Percentiles rank a stretch among this genome's conserved stretches.
These are phyloP conservation scores for Parazoanthus atlanticus DNA, from an alignment of 92 coral and sea anemone species.

Conservation along the genomic window DNA sequence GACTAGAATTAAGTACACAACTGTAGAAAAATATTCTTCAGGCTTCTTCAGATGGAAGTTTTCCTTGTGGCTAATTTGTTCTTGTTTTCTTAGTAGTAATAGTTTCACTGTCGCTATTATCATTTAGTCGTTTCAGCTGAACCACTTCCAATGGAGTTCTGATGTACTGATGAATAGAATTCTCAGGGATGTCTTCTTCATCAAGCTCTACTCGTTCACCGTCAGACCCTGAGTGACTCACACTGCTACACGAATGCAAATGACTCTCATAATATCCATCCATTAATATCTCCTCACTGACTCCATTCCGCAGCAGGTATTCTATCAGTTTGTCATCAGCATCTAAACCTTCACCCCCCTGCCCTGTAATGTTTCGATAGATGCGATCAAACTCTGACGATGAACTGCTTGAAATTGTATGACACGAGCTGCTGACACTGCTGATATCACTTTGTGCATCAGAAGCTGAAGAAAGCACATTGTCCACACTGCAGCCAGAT, in stretches of 20 bases:
- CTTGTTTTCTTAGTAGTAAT: neutral
- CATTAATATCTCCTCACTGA: conserved; percentile 59
- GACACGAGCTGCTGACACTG: neutral
- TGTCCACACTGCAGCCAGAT: neutral
- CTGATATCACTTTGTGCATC: conserved; percentile 25
- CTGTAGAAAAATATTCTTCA: neutral
- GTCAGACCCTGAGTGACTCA: conserved; percentile 36
- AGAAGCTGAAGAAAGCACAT: neutral
- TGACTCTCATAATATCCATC: conserved; percentile 71
- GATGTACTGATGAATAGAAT: conserved; percentile 61
- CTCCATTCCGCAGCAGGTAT: conserved; percentile 53
- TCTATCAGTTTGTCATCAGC: conserved; percentile 57
- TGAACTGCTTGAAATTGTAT: conserved; percentile 12
- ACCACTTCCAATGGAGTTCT: conserved; percentile 47
- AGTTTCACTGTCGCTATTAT: neutral
- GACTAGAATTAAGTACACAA: neutral
- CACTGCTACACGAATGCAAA: conserved; percentile 32
- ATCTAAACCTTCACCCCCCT: conserved; percentile 43
- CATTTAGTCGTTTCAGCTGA: conserved; percentile 45
- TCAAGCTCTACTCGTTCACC: conserved; percentile 70
- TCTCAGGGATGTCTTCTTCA: conserved; percentile 72
- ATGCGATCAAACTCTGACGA: neutral
- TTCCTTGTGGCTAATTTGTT: neutral
- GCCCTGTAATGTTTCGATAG: neutral
- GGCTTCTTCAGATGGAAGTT: too few species aligned